These are phyloP conservation scores for Drosophila melanica DNA, from an alignment of 1,140 invertebrate genomes.

Conservation along the genomic window DNA sequence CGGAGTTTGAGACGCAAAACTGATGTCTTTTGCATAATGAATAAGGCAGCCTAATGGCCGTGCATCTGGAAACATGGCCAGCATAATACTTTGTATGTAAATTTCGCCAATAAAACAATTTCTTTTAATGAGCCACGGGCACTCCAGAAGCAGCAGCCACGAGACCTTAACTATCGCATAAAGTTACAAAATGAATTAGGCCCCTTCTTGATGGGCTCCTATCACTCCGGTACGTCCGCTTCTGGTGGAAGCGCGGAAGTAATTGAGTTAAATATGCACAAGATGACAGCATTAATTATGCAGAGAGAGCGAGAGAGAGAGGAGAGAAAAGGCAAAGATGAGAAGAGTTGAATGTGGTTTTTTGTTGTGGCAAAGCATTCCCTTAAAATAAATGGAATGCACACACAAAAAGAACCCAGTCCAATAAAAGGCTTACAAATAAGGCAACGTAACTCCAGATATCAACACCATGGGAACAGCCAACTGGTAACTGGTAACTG, in stretches of 20 bases:
- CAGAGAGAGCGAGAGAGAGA: slow-evolving; percentile 1
- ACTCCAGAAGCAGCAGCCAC: slow-evolving; percentile 46
- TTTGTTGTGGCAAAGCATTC: slow-evolving; percentile 58
- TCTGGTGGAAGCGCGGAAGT: slow-evolving; percentile 74
- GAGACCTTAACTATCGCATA: slow-evolving; percentile 71
- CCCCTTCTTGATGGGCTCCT: slow-evolving; percentile 73
- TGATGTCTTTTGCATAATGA: slow-evolving; percentile 45
- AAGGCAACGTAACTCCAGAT: slow-evolving; percentile 55
- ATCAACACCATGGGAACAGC: slow-evolving; percentile 62
- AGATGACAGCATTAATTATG: slow-evolving; percentile 83
- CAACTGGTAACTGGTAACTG: slow-evolving; percentile 10
- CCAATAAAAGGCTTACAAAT: slow-evolving; percentile 61
- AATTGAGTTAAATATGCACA: slow-evolving; percentile 82
- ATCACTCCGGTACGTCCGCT: slow-evolving; percentile 50
- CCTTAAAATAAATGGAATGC: slow-evolving; percentile 32
- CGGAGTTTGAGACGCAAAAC: slow-evolving; percentile 12
- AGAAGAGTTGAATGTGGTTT: slow-evolving; percentile 78
- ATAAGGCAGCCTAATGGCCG: slow-evolving; percentile 41
- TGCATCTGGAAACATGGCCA: slow-evolving; percentile 77
- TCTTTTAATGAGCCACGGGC: slow-evolving; percentile 76
- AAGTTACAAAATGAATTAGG: slow-evolving; percentile 78
- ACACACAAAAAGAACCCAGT: slow-evolving; percentile 42
- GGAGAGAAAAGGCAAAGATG: not conserved
- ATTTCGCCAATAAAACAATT: slow-evolving; percentile 80
- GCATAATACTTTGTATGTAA: slow-evolving; percentile 80